phyloP scores from a whole-genome alignment of 2,797 vertebrate genomes.

The Danio albolineatus region DNA sequence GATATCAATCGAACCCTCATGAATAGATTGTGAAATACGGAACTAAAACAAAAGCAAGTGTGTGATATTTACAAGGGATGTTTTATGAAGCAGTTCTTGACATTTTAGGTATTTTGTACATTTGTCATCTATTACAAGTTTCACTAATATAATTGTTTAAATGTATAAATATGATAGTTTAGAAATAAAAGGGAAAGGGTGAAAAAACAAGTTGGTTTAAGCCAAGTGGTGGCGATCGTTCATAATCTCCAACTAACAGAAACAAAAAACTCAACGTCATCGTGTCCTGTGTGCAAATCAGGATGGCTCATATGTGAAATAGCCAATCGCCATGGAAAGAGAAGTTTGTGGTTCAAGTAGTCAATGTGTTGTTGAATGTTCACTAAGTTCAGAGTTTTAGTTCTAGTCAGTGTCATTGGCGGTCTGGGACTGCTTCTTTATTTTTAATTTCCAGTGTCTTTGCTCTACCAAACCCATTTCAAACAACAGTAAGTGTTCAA shows the following conservation, averaged over 20 bases:
- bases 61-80: background rate
- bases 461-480: slow-evolving; percentile 23
- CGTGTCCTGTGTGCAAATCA: slow-evolving; percentile 13
- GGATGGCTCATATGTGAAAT: slow-evolving; percentile 35
- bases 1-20: background rate
- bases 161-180: slow-evolving; percentile 34
- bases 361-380: slow-evolving; percentile 51
- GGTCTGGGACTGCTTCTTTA: slow-evolving; percentile 41
- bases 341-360: slow-evolving; percentile 19
- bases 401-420: slow-evolving; percentile 17
- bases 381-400: slow-evolving; percentile 26
- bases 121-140: background rate
- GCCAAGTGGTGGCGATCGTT: background rate
- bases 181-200: background rate
- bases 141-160: slow-evolving; percentile 43
- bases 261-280: background rate
- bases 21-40: background rate
- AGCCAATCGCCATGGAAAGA: slow-evolving; percentile 17
- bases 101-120: slow-evolving; percentile 33
- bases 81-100: slow-evolving; percentile 21
- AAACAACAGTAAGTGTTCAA: background rate
- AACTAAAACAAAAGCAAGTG: background rate
- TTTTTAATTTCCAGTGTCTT: slow-evolving; percentile 19
- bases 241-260: background rate
- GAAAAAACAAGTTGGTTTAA: background rate